Evolutionary conservation across 2,113 vertebrate genomes (phyloP), one percentile per base, ranked within the genome.

Genomic region (Gadus chalcogrammus): DNA sequence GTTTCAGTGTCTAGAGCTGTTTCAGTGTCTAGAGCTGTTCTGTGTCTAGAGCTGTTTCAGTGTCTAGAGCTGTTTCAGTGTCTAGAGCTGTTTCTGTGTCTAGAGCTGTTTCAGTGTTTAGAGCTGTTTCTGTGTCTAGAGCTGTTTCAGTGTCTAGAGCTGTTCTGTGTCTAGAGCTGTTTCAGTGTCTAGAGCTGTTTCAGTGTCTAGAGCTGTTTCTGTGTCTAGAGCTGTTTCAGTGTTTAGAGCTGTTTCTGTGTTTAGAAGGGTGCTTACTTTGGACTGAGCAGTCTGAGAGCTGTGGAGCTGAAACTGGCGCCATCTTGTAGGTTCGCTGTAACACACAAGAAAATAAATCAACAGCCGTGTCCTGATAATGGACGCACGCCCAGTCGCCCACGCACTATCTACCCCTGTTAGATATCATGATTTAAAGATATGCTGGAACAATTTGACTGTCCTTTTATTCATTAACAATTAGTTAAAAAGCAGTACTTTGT

Each of bases 241-340:
- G 18, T 20, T 61, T 7, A 20, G 18, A 22, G 22, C 18, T n/a
- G n/a, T 18, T n/a, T 3, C 22, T 13, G n/a, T 20, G 17, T 18
- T 61, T 7, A 59, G 15, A 17, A 58, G 15, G n/a, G 15, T 58
- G 73, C 94, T 93, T 91, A 99, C 97, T 87, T 86, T 62, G 78
- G 90, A 81, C 84, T 92, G 73, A 87, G 78, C 71, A 94, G 72
- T 79, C 93, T 87, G 78, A 93, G 63, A 1, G 92, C 88, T 58
- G 92, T 82, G 79, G 94, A 97, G 61, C 83, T 90, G 69, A 95
- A 91, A 88, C 93, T 94, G 1, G 87, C 68, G 3, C 82, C 82
- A 64, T 93, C 93, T 64, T 92, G 83, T 70, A 90, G 72, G 76
- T 91, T 88, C 77, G 91, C 97, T 99, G 79, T 64, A 84, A 85